Evolutionary conservation across 2,888 invertebrate genomes (phyloP).

Genomic region (Erebia aethiops): DNA sequence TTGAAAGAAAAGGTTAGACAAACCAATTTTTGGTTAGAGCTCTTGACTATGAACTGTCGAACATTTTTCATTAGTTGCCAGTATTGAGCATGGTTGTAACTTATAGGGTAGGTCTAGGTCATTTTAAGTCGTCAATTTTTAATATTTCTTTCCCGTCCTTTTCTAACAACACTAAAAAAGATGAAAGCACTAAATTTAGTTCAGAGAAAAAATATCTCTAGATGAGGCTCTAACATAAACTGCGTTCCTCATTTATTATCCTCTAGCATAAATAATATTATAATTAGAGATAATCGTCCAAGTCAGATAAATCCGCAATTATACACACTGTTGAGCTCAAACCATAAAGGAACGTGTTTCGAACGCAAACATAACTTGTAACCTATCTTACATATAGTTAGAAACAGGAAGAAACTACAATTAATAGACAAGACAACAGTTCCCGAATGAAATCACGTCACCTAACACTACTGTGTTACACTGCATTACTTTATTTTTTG

Average conservation of each 20-base stretch:
- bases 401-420: constrained; percentile 70
- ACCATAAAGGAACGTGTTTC: constrained; percentile 46
- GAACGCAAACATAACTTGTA: constrained; percentile 49
- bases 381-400: constrained; percentile 62
- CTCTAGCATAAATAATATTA: constrained; percentile 3
- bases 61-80: too few species aligned
- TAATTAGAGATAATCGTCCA: neutral
- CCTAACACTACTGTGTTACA: constrained; percentile 45
- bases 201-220: too few species aligned
- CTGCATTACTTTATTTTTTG: constrained; percentile 50
- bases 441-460: constrained; percentile 30
- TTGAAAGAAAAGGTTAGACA: too few species aligned
- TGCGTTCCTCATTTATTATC: neutral
- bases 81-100: too few species aligned
- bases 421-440: constrained; percentile 56
- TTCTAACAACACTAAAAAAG: too few species aligned
- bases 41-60: too few species aligned
- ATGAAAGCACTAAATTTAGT: too few species aligned
- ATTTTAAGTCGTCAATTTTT: too few species aligned
- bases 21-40: too few species aligned
- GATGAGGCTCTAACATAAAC: neutral
- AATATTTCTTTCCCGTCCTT: too few species aligned
- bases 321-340: constrained; percentile 51
- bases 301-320: constrained; percentile 9
- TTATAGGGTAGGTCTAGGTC: too few species aligned